Conservation (phyloP, 1,140 invertebrate species). For the Tribolium madens region DNA sequence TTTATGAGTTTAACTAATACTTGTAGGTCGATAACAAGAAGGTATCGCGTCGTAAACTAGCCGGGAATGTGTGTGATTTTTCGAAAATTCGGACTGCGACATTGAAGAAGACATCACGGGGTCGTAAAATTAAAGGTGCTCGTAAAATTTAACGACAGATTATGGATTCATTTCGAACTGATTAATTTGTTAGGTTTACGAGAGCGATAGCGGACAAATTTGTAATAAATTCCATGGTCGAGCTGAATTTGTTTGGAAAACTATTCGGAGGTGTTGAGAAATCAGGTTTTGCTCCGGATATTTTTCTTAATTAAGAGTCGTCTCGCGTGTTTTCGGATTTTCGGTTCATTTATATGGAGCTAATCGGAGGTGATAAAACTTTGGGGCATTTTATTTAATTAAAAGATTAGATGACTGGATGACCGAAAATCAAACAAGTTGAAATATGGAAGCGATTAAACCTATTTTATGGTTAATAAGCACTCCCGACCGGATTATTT, state of each 20-base stretch:
- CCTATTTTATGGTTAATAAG: constrained; percentile 27
- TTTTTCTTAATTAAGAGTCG: constrained; percentile 25
- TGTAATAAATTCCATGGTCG: constrained; percentile 45
- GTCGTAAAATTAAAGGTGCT: constrained; percentile 14
- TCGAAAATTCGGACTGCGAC: not conserved
- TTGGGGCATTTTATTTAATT: constrained; percentile 25
- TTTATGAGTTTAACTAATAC: constrained; percentile 54
- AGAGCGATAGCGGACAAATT: constrained; percentile 43
- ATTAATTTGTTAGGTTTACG: constrained; percentile 45
- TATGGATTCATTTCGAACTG: constrained; percentile 33
- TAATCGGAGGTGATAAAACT: constrained; percentile 32
- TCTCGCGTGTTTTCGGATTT: constrained; percentile 30
- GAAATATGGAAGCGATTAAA: constrained; percentile 18
- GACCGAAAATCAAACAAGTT: not conserved
- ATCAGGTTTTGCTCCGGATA: constrained; percentile 19
- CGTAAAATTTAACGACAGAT: constrained; percentile 35
- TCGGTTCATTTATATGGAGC: constrained; percentile 24
- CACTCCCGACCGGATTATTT: constrained; percentile 29
- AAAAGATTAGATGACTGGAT: constrained; percentile 14
- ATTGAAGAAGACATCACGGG: constrained; percentile 20
- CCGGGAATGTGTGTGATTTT: constrained; percentile 6
- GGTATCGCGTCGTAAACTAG: constrained; percentile 50
- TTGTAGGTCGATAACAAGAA: constrained; percentile 57
- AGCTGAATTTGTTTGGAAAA: constrained; percentile 32
- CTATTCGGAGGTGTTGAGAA: constrained; percentile 33